Evolutionary conservation across 2,797 vertebrate species (phyloP), one percentile per base, ranked within the genome.

Genomic region (Rhynchotus rufescens): DNA sequence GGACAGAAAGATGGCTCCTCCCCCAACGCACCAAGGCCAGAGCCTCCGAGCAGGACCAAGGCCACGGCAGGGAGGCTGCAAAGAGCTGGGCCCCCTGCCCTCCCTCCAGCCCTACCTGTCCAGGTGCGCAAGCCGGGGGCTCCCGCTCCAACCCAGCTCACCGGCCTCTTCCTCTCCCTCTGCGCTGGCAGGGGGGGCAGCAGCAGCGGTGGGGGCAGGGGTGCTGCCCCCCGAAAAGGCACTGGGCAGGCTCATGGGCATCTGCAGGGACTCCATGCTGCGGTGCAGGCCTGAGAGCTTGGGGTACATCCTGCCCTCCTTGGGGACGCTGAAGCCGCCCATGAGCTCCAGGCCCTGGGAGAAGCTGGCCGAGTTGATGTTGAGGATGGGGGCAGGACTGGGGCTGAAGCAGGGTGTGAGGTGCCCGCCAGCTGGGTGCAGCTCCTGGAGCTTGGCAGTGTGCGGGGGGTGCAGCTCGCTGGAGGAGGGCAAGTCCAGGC

Each of bases 231-330:
- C 94, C 2, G 97, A 96, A 79, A 98, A 98, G 95, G 97, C 88
- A 96, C 97, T 96, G 90, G 98, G 98, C 95, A 99, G 97, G 92
- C 99, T 99, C 98, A 99, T 98, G 47, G 98, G 98, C 91, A 99
- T 98, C 34, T 98, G 98, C 84, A 99, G 97, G 12, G 98, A 99
- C 97, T 99, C 99, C 98, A 99, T 98, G 96, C 99, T 99, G 90
- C 99, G 98, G 95, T 99, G 99, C 87, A 99, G 97, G 52, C 99
- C 97, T 0, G 99, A 99, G 92, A 99, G 97, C 62, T 99, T 99
- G 69, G 99, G 97, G 95, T 99, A 99, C 96, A 99, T 98, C 93
- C 98, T 97, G 23, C 98, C 98, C 88, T 98, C 97, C 71, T 97
- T 98, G 52, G 97, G 96, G 75, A 96, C 89, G 3, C 95, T 96